Conservation (phyloP, 2,797 vertebrate genomes). For the Trematomus bernacchii region DNA sequence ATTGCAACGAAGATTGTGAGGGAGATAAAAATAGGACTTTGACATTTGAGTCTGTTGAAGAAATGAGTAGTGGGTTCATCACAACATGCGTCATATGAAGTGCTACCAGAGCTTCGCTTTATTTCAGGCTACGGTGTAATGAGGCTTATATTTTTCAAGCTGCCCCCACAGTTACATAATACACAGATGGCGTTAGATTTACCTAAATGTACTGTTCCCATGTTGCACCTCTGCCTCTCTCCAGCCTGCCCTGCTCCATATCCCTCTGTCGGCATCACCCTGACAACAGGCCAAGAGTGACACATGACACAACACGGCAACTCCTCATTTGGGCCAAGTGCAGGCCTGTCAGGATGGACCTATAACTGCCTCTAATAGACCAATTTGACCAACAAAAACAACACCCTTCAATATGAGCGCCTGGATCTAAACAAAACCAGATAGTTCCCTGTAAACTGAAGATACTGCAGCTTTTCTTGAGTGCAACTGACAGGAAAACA, state of each 20-base stretch:
- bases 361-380: neutral
- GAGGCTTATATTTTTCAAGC: slow-evolving; percentile 45
- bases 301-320: slow-evolving; percentile 65
- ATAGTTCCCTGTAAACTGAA: too few relatives aligned
- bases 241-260: slow-evolving; percentile 47
- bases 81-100: slow-evolving; percentile 2
- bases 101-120: slow-evolving; percentile 19
- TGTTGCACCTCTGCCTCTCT: slow-evolving; percentile 49
- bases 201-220: slow-evolving; percentile 40
- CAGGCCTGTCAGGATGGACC: slow-evolving; percentile 16
- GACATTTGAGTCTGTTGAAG: slow-evolving; percentile 14
- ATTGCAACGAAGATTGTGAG: neutral
- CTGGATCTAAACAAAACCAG: neutral
- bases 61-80: slow-evolving; percentile 8
- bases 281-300: slow-evolving; percentile 49
- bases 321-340: slow-evolving; percentile 38
- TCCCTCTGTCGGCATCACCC: slow-evolving; percentile 14
- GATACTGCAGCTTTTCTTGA: neutral
- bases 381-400: neutral
- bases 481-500: neutral
- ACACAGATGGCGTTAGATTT: slow-evolving; percentile 52
- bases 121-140: slow-evolving; percentile 33
- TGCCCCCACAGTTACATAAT: slow-evolving; percentile 52
- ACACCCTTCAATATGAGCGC: neutral
- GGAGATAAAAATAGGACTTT: slow-evolving; percentile 11